phyloP scores from a whole-genome alignment of 1,140 invertebrate species.

The Odontomachus brunneus region DNA sequence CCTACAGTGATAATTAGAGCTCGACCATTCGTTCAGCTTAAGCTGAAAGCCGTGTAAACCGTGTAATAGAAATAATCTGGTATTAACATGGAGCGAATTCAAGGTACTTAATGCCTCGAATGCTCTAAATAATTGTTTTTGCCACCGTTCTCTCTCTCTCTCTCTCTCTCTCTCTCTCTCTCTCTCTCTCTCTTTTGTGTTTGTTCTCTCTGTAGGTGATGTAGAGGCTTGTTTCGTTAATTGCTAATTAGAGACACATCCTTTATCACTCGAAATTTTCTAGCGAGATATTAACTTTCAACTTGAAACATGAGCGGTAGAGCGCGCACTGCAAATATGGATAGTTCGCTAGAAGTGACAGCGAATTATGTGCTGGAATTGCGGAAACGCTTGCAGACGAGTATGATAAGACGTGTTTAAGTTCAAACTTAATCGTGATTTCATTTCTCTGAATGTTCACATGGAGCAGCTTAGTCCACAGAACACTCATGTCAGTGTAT shows the following conservation, averaged over 20 bases:
- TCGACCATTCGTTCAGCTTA: conserved; percentile 61
- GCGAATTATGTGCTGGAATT: too few relatives aligned
- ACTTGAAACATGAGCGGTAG: neutral
- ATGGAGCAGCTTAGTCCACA: too few relatives aligned
- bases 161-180: too few relatives aligned
- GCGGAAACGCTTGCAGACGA: too few relatives aligned
- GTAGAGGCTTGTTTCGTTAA: conserved; percentile 6
- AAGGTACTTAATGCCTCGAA: conserved; percentile 32
- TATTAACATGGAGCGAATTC: conserved; percentile 56
- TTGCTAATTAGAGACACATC: conserved; percentile 8
- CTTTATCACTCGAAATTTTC: conserved; percentile 9
- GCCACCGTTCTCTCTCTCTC: conserved; percentile 17
- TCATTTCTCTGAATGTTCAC: too few relatives aligned
- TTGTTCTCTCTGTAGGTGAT: neutral
- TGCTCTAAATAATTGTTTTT: conserved; percentile 51
- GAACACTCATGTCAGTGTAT: too few relatives aligned
- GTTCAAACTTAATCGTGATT: too few relatives aligned
- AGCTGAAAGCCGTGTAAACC: conserved; percentile 59
- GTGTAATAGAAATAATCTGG: conserved; percentile 57
- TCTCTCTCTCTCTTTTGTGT: too few relatives aligned
- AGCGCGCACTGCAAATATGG: neutral
- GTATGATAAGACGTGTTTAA: too few relatives aligned
- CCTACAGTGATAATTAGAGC: conserved; percentile 62
- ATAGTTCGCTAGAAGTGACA: neutral
- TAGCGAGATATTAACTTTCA: neutral